Evolutionary conservation across 2,888 invertebrate species (phyloP), one percentile per base, ranked within the genome.

Genomic region (Monochamus alternatus): DNA sequence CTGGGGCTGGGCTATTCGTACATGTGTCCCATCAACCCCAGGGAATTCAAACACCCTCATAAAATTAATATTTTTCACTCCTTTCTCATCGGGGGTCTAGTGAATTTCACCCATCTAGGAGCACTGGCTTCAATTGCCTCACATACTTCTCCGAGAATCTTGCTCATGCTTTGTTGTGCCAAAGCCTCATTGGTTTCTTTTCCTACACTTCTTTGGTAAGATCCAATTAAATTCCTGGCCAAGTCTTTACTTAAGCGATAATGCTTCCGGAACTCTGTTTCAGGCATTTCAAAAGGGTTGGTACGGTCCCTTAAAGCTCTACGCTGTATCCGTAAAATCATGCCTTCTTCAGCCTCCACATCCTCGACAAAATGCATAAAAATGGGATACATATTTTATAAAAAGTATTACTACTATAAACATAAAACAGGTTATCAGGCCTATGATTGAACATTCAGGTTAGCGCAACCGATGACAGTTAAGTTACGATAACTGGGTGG

Each of bases 11-110:
- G 30, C 14, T 12, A 55, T 68, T 7, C 52, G 12, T 3, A 68
- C 32, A n/a, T 68, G 68, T 14, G 68, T 68, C 22, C 68, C 32
- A 55, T 68, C 55, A 14, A 58, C 14, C 47, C 47, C 47, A 22
- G 22, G 22, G 22, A 22, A 22, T 22, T 22, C 22, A 47, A 22
- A 22, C 1, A 1, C 22, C 22, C 22, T 22, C 22, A 22, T n/a
- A n/a, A n/a, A n/a, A n/a, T n/a, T n/a, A n/a, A n/a, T n/a, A n/a
- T n/a, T n/a, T n/a, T n/a, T n/a, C n/a, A n/a, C n/a, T n/a, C n/a
- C n/a, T n/a, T n/a, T n/a, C n/a, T n/a, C n/a, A n/a, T n/a, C n/a
- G n/a, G n/a, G n/a, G n/a, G n/a, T n/a, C 0, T 51, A 4, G 51
- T n/a, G 22, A 22, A 22, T 51, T 51, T 10, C 4, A 51, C 9